These are phyloP conservation scores for Syritta pipiens DNA, from an alignment of 2,888 invertebrate species.

Conservation along the genomic window DNA sequence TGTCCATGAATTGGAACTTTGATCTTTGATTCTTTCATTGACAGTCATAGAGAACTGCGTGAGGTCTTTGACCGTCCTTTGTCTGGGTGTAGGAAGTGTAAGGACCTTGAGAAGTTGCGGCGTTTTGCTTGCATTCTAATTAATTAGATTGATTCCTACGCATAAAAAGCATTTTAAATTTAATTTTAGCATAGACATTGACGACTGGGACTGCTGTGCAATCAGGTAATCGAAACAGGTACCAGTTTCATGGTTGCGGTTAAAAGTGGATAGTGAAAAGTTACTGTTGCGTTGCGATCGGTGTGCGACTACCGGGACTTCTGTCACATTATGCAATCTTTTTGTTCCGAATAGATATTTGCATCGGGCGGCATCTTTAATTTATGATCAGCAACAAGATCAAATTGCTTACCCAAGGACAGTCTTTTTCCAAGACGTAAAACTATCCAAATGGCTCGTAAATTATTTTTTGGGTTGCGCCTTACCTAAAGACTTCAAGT, in stretches of 20 bases:
- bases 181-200: neutral
- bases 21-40: conserved; percentile 24
- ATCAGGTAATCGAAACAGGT: conserved; percentile 30
- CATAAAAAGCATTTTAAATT: conserved; percentile 5
- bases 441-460: neutral
- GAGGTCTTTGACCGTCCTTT: conserved; percentile 65
- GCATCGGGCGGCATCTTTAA: too few relatives aligned
- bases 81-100: conserved; percentile 37
- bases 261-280: conserved; percentile 43
- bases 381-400: too few relatives aligned
- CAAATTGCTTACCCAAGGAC: too few relatives aligned
- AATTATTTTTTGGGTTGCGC: neutral
- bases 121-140: conserved; percentile 50
- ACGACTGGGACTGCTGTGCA: conserved; percentile 6
- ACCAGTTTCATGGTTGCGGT: conserved; percentile 55
- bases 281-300: conserved; percentile 39
- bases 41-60: conserved; percentile 26
- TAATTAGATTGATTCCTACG: conserved; percentile 7
- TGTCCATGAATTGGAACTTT: conserved; percentile 34
- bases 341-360: too few relatives aligned
- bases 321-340: neutral
- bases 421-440: too few relatives aligned
- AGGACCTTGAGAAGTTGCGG: conserved; percentile 44
- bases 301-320: conserved; percentile 35
- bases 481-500: too few relatives aligned